Conservation (phyloP, 2,888 invertebrate genomes). For the Cerastis rubricosa region DNA sequence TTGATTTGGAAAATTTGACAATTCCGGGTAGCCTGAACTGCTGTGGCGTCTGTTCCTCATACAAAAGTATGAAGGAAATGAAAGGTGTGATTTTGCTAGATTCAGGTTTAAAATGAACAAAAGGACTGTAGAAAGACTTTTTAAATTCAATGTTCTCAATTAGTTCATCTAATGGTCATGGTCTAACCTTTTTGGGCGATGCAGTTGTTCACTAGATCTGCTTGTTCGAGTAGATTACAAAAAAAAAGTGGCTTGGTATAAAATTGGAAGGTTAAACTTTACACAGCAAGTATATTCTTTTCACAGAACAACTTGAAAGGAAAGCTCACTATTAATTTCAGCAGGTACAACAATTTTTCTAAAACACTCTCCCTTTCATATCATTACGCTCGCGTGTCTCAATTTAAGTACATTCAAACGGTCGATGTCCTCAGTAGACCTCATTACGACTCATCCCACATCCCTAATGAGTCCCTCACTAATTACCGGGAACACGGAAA, state of each 20-base stretch:
- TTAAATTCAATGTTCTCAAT: too few relatives aligned
- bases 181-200: too few relatives aligned
- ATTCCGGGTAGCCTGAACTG: too few relatives aligned
- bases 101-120: too few relatives aligned
- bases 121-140: too few relatives aligned
- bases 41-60: too few relatives aligned
- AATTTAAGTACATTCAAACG: slow-evolving; percentile 42
- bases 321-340: background rate
- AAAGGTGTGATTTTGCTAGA: too few relatives aligned
- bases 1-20: too few relatives aligned
- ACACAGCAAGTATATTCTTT: background rate
- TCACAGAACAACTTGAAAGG: background rate
- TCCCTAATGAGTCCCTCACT: slow-evolving; percentile 82
- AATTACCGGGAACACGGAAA: slow-evolving; percentile 89
- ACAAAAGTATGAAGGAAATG: too few relatives aligned
- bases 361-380: slow-evolving; percentile 47
- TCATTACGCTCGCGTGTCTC: slow-evolving; percentile 62
- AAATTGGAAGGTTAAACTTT: background rate
- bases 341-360: slow-evolving; percentile 33
- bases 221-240: too few relatives aligned
- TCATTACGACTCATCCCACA: slow-evolving; percentile 81
- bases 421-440: slow-evolving; percentile 68
- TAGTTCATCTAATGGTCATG: too few relatives aligned
- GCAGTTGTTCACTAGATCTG: too few relatives aligned
- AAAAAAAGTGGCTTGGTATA: background rate